Conservation (phyloP, 2,888 invertebrate species). For the Eupeodes luniger region DNA sequence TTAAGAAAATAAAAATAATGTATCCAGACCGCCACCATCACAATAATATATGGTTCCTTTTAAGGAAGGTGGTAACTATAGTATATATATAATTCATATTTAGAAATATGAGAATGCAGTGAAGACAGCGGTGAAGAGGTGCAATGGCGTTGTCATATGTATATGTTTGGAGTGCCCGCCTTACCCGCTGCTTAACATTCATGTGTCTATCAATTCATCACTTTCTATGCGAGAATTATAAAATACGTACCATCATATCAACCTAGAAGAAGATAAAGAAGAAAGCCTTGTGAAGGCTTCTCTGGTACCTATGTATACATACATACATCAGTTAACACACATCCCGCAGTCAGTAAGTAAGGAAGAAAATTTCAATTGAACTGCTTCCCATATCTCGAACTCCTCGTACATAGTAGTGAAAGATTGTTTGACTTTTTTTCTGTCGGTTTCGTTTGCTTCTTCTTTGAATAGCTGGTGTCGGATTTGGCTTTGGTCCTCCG, state of each 20-base stretch:
- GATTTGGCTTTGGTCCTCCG: constrained; percentile 66
- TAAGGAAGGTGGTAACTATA: constrained; percentile 62
- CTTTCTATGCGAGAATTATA: constrained; percentile 77
- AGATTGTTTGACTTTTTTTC: constrained; percentile 22
- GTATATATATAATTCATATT: constrained; percentile 1
- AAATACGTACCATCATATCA: not conserved
- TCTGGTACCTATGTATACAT: not conserved
- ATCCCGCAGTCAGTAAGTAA: not conserved
- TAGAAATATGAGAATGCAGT: not conserved
- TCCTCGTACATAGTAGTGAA: constrained; percentile 15
- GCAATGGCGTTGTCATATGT: constrained; percentile 19
- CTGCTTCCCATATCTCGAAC: constrained; percentile 42
- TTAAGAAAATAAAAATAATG: constrained; percentile 6
- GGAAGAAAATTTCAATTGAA: constrained; percentile 64
- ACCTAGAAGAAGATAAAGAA: constrained; percentile 18
- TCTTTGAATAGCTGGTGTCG: constrained; percentile 23
- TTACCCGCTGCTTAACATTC: constrained; percentile 61
- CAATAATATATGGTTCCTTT: constrained; percentile 57
- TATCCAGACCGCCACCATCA: constrained; percentile 5
- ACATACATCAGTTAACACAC: not conserved
- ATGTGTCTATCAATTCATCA: constrained; percentile 81
- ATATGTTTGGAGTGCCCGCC: constrained; percentile 34
- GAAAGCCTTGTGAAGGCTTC: constrained; percentile 64
- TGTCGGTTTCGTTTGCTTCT: not conserved
- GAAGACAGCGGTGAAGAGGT: not conserved